Conservation (phyloP, 1,140 invertebrate species). For the Polypedilum vanderplanki region DNA sequence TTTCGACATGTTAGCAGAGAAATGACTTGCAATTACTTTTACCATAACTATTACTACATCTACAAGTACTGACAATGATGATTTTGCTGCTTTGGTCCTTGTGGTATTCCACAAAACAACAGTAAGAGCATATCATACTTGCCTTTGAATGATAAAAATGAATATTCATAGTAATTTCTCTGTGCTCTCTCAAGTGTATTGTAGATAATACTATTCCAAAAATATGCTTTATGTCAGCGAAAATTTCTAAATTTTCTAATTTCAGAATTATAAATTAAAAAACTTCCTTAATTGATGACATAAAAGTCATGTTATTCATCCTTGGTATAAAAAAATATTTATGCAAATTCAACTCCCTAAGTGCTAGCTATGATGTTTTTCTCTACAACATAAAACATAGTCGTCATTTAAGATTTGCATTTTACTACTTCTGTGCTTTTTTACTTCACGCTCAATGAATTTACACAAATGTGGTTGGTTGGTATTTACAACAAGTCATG, state of each 20-base stretch:
- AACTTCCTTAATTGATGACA: too few relatives aligned
- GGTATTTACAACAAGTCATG: not conserved
- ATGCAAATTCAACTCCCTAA: conserved; percentile 1
- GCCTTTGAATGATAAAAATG: not conserved
- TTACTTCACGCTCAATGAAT: not conserved
- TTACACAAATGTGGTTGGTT: conserved; percentile 2
- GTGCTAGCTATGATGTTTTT: not conserved
- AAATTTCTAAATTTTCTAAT: too few relatives aligned
- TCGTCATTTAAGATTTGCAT: conserved; percentile 7
- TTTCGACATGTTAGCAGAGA: not conserved
- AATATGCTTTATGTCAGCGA: too few relatives aligned
- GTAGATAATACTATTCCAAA: not conserved
- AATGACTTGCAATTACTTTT: conserved; percentile 10
- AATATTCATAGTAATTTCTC: conserved; percentile 10
- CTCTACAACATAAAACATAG: not conserved
- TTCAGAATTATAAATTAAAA: too few relatives aligned
- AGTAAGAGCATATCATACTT: not conserved
- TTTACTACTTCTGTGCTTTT: not conserved
- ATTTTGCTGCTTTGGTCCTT: not conserved
- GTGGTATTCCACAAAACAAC: not conserved
- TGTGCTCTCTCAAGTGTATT: not conserved
- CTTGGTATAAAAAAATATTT: not conserved
- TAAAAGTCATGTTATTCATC: conserved; percentile 31
- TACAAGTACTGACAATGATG: not conserved
- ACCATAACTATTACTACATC: too few relatives aligned